Percentiles rank a stretch among this genome's conserved stretches.
These are phyloP conservation scores for Zaprionus africanus DNA, from an alignment of 1,140 invertebrate species.

Conservation along the genomic window DNA sequence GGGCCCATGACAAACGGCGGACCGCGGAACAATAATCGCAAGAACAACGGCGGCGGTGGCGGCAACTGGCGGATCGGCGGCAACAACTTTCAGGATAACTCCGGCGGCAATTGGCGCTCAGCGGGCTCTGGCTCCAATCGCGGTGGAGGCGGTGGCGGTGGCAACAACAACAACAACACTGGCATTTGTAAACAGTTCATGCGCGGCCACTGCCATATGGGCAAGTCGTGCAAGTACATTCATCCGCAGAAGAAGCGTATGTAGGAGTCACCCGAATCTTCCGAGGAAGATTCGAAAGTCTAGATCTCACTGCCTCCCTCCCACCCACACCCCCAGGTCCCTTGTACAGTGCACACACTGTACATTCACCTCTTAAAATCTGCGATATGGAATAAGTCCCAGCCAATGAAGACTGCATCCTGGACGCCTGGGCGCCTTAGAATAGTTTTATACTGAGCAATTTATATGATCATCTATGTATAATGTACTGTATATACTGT, in stretches of 20 bases:
- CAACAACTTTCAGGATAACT: slow-evolving; percentile 75
- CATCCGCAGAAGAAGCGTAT: slow-evolving; percentile 88
- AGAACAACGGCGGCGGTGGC: slow-evolving; percentile 63
- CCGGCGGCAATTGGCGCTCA: slow-evolving; percentile 78
- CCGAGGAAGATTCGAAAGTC: slow-evolving; percentile 69
- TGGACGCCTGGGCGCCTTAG: slow-evolving; percentile 24
- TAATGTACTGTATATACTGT: slow-evolving; percentile 9
- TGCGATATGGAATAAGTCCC: slow-evolving; percentile 34
- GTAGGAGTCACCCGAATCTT: slow-evolving; percentile 78
- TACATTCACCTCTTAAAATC: slow-evolving; percentile 27
- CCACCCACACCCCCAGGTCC: neutral
- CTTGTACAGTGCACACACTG: slow-evolving; percentile 3
- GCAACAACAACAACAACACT: slow-evolving; percentile 81
- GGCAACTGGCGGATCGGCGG: slow-evolving; percentile 73
- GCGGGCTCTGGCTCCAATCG: slow-evolving; percentile 71
- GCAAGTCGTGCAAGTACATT: slow-evolving; percentile 91
- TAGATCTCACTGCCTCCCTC: slow-evolving; percentile 61
- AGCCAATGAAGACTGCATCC: slow-evolving; percentile 53
- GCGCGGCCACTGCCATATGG: slow-evolving; percentile 90
- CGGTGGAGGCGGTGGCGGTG: slow-evolving; percentile 54
- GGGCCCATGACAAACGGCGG: slow-evolving; percentile 59
- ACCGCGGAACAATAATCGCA: slow-evolving; percentile 59
- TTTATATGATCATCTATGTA: slow-evolving; percentile 22
- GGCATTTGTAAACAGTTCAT: slow-evolving; percentile 91
- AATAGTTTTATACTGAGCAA: slow-evolving; percentile 27